Evolutionary conservation across 2,797 vertebrate species (phyloP).

Genomic region (Euthynnus affinis): DNA sequence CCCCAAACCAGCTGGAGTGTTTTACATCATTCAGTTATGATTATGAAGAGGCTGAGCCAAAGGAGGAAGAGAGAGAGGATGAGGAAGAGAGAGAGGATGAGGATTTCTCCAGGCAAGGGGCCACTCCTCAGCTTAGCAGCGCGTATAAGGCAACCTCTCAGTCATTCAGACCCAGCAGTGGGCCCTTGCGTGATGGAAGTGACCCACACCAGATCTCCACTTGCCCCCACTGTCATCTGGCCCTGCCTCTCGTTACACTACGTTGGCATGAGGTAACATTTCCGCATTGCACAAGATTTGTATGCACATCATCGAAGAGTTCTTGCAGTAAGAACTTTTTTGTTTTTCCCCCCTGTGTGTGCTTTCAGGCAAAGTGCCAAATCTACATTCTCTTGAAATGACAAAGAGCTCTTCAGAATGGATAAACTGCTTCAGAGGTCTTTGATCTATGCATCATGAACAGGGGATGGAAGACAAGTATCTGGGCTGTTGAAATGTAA

Average conservation of each 20-base stretch:
- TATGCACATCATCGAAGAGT: not conserved
- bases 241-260: constrained; percentile 77
- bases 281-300: not conserved
- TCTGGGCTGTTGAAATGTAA: not conserved
- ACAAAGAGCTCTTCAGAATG: not conserved
- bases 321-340: not conserved
- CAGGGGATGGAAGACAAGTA: not conserved
- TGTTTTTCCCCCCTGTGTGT: constrained; percentile 7
- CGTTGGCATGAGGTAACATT: constrained; percentile 79
- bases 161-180: not conserved
- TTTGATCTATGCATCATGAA: not conserved
- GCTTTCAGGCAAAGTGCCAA: constrained; percentile 72
- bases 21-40: not conserved
- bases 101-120: not conserved
- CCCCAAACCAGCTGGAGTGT: constrained; percentile 52
- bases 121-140: not conserved
- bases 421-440: not conserved
- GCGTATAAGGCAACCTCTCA: not conserved
- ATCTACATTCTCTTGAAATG: constrained; percentile 47
- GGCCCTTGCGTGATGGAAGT: not conserved
- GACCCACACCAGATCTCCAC: constrained; percentile 67
- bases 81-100: not conserved
- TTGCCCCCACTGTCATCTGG: constrained; percentile 83
- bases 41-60: not conserved
- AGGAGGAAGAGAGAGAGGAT: not conserved